Conservation (phyloP, 2,113 vertebrate genomes). For the Miniopterus natalensis region DNA sequence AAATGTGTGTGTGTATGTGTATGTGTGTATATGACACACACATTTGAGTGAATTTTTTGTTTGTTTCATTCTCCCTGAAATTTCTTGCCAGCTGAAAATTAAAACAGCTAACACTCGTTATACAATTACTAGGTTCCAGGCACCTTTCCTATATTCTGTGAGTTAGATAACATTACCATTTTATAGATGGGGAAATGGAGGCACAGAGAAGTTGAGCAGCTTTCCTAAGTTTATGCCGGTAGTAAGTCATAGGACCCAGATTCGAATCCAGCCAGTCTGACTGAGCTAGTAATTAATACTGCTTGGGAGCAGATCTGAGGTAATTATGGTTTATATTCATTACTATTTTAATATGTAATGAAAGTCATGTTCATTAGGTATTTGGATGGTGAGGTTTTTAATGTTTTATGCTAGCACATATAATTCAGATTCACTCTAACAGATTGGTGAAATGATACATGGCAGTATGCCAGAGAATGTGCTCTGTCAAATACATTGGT, state of each 20-base stretch:
- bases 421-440: background rate
- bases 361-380: slow-evolving; percentile 31
- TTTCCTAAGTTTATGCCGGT: background rate
- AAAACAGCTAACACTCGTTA: slow-evolving; percentile 22
- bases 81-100: slow-evolving; percentile 22
- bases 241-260: background rate
- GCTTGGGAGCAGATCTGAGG: slow-evolving; percentile 7
- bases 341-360: slow-evolving; percentile 41
- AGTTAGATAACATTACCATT: background rate
- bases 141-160: background rate
- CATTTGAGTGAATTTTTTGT: background rate
- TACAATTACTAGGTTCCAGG: background rate
- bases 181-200: background rate
- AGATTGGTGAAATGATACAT: background rate
- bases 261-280: background rate
- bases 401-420: background rate
- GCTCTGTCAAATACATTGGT: background rate
- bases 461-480: background rate
- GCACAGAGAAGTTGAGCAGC: background rate
- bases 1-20: background rate
- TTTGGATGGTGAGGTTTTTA: slow-evolving; percentile 15
- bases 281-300: slow-evolving; percentile 24
- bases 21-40: background rate
- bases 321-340: background rate
- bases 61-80: slow-evolving; percentile 20